Percentiles rank a stretch among this genome's conserved stretches.
These are phyloP conservation scores for Lacerta agilis DNA, from an alignment of 2,797 vertebrate genomes.

Conservation along the genomic window DNA sequence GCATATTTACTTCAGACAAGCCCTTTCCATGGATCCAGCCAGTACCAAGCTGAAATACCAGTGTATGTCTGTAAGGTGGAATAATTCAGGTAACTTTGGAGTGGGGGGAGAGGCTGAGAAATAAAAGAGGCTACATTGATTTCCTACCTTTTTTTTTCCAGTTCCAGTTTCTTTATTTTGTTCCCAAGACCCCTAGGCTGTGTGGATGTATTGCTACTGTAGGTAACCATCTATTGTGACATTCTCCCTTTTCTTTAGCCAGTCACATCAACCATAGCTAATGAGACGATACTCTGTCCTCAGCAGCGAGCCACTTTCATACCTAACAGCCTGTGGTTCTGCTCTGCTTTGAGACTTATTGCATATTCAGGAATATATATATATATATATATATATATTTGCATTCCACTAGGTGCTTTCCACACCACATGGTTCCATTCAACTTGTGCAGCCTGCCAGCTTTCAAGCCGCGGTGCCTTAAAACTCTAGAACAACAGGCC, in stretches of 20 bases:
- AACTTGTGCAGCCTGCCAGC: accelerated
- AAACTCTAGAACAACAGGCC: not conserved
- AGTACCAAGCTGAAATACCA: not conserved
- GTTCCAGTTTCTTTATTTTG: not conserved
- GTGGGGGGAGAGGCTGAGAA: not conserved
- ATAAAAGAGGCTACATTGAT: not conserved
- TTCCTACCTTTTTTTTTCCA: not conserved
- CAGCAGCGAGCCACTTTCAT: not conserved
- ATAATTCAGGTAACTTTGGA: not conserved
- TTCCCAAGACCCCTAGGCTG: slow-evolving; percentile 10
- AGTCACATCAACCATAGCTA: slow-evolving; percentile 33
- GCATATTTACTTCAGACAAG: not conserved
- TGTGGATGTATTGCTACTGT: not conserved
- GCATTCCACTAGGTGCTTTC: not conserved
- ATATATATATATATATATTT: slow-evolving; percentile 8
- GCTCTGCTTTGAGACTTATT: slow-evolving; percentile 29
- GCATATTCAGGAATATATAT: slow-evolving; percentile 19
- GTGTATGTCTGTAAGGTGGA: not conserved
- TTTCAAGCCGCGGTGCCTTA: not conserved
- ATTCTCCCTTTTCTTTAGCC: not conserved
- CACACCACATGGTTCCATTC: not conserved
- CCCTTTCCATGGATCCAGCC: not conserved
- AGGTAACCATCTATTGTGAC: slow-evolving; percentile 6
- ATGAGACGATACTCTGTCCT: slow-evolving; percentile 30
- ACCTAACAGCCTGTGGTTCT: slow-evolving; percentile 24